These are phyloP conservation scores for Ammodramus savannarum DNA, from an alignment of 2,113 vertebrate species.

Conservation along the genomic window DNA sequence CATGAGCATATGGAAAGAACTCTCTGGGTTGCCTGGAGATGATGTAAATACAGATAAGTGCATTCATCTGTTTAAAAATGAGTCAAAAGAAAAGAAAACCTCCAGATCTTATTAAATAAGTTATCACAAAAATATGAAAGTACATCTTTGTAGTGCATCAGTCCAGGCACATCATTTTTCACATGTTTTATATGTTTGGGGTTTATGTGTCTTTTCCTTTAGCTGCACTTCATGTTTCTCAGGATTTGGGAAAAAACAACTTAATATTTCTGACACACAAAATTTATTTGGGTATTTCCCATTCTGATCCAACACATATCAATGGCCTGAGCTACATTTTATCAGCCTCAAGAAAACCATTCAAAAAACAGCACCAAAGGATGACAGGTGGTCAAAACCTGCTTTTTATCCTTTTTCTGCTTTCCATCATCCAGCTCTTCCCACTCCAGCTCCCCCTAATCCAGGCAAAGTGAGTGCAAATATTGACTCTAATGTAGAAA, in stretches of 20 bases:
- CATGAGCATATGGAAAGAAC: not conserved
- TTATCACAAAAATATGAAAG: not conserved
- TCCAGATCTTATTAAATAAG: not conserved
- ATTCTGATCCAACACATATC: not conserved
- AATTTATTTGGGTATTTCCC: not conserved
- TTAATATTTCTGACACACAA: not conserved
- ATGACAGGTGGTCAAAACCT: not conserved
- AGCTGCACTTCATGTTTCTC: not conserved
- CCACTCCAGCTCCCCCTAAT: not conserved
- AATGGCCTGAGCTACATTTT: not conserved
- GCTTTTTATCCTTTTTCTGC: not conserved
- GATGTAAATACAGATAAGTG: constrained; percentile 7
- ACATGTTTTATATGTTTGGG: not conserved
- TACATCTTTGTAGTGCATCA: not conserved
- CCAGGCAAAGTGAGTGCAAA: not conserved
- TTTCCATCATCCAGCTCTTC: not conserved
- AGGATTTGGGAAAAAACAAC: not conserved
- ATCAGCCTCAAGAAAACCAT: not conserved
- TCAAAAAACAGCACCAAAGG: not conserved
- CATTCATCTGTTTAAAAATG: not conserved
- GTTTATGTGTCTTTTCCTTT: not conserved
- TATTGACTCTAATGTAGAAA: not conserved
- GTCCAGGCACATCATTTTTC: not conserved
- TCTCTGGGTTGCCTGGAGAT: not conserved
- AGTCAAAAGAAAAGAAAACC: not conserved